Base-by-base conservation (phyloP, 2,888 invertebrate species). In the Nemurella pictetii region DNA sequence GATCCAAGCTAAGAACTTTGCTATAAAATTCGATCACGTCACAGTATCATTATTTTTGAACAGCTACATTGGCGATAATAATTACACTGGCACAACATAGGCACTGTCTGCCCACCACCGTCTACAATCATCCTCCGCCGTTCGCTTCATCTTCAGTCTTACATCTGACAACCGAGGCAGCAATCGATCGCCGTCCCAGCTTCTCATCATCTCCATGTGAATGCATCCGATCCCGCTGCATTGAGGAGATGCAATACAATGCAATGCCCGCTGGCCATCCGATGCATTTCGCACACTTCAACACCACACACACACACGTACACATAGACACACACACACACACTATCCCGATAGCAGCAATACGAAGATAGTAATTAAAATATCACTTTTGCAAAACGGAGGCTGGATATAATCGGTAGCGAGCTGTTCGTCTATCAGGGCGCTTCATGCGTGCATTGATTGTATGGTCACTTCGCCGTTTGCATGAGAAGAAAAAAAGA, bases 281-380 rank as follows among this genome's bases (percentile, higher is more conserved):
- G 75, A 75, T 75, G 75, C 75, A 75, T 75, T 75, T 75, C 75
- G 9, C 75, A 75, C 75, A 75, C 28, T 55, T 12, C 55, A n/a
- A n/a, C 55, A 20, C 20, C 55, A 15, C 15, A 55, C 55, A 20
- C 55, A n/a, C 55, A 15, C 55, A 7, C 55, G n/a, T n/a, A n/a
- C n/a, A n/a, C n/a, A n/a, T n/a, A n/a, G n/a, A n/a, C 55, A 55
- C 55, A 20, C 55, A 55, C 55, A 55, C 55, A 55, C 55, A 55
- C 12, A 55, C 55, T 55, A 55, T 55, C 20, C 55, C 32, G 3
- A 5, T 3, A 32, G 32, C 55, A 7, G 55, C 55, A 55, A 12
- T 20, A 55, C 20, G 75, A 75, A 28, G 28, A 75, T 27, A 75
- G 26, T 75, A 75, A 75, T 75, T 75, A 75, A 75, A 27, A 75